phyloP scores from a whole-genome alignment of 1,140 invertebrate species.

The Radopholus similis region DNA sequence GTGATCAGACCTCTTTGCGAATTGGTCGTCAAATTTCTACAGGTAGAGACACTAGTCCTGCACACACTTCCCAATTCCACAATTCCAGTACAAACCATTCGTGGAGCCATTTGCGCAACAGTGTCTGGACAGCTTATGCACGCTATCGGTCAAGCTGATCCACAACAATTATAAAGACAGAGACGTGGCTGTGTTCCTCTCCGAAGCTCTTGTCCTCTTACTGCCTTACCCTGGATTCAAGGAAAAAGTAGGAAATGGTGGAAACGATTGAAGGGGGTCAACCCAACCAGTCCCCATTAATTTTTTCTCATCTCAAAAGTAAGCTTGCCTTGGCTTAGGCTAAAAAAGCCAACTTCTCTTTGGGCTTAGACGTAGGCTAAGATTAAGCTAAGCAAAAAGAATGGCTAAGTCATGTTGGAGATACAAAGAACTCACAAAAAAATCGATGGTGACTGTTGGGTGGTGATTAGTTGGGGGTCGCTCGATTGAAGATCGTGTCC shows the following conservation, averaged over 20 bases:
- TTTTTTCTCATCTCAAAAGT: not conserved
- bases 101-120: not conserved
- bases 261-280: not conserved
- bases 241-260: not conserved
- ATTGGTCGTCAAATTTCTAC: conserved; percentile 10
- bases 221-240: not conserved
- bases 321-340: too few species aligned
- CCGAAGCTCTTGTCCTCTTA: not conserved
- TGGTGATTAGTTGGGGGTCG: too few species aligned
- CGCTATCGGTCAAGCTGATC: conserved; percentile 4
- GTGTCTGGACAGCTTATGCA: conserved; percentile 3
- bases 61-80: too few species aligned
- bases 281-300: not conserved
- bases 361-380: too few species aligned
- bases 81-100: conserved; percentile 15
- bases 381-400: not conserved
- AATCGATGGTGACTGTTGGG: too few species aligned
- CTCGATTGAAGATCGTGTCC: too few species aligned
- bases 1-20: conserved; percentile 12
- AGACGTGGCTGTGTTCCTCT: not conserved
- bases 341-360: too few species aligned
- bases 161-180: conserved; percentile 16
- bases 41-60: not conserved
- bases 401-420: too few species aligned
- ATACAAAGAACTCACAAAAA: too few species aligned